phyloP scores from a whole-genome alignment of 2,888 invertebrate species.

The Gymnoscelis rufifasciata region DNA sequence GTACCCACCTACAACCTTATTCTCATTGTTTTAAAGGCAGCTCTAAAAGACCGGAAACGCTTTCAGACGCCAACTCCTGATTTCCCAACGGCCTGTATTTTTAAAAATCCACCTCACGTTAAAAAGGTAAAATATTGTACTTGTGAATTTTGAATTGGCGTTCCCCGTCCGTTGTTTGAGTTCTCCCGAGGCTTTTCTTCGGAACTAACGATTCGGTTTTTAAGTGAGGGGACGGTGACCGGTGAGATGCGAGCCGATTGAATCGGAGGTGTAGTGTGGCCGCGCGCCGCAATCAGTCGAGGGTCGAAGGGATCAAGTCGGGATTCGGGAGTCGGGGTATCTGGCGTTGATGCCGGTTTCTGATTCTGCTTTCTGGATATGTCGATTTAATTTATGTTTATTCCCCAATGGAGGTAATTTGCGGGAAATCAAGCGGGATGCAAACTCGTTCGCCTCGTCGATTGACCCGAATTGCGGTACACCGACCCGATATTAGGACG shows the following conservation, averaged over 20 bases:
- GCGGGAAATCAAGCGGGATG: slow-evolving; percentile 22
- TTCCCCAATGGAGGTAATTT: slow-evolving; percentile 26
- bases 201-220: slow-evolving; percentile 39
- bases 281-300: slow-evolving; percentile 39
- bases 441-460: slow-evolving; percentile 18
- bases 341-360: slow-evolving; percentile 21
- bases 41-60: slow-evolving; percentile 38
- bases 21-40: slow-evolving; percentile 41
- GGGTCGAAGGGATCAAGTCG: slow-evolving; percentile 32
- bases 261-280: slow-evolving; percentile 25
- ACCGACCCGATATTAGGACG: slow-evolving; percentile 18
- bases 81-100: slow-evolving; percentile 72
- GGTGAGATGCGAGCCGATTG: slow-evolving; percentile 33
- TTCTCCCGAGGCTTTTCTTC: slow-evolving; percentile 40
- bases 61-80: slow-evolving; percentile 55
- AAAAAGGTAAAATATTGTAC: slow-evolving; percentile 61
- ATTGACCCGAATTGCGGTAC: slow-evolving; percentile 22
- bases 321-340: slow-evolving; percentile 8
- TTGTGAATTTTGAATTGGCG: slow-evolving; percentile 54
- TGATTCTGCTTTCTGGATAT: slow-evolving; percentile 28
- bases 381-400: slow-evolving; percentile 28
- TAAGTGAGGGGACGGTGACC: slow-evolving; percentile 28
- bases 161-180: slow-evolving; percentile 38
- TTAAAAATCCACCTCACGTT: slow-evolving; percentile 60
- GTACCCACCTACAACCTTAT: slow-evolving; percentile 30